Evolutionary conservation across 2,113 vertebrate species (phyloP).

Genomic region (Corvus hawaiiensis): DNA sequence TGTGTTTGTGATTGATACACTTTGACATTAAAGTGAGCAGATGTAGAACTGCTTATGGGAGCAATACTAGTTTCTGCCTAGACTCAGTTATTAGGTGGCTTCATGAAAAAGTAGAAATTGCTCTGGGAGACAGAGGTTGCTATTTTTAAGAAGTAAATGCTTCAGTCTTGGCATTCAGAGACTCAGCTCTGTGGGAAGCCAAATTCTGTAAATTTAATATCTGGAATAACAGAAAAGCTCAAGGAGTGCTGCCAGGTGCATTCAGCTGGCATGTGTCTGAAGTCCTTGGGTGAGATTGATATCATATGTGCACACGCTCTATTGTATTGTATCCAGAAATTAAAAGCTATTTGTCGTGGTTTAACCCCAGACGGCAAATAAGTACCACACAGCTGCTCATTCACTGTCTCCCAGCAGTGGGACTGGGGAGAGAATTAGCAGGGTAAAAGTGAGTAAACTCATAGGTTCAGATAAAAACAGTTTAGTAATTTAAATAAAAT

Average conservation of each 20-base stretch:
- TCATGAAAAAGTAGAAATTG: not conserved
- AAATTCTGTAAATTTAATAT: conserved; percentile 25
- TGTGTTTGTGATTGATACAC: not conserved
- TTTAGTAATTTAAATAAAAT: not conserved
- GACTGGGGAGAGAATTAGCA: not conserved
- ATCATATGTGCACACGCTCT: not conserved
- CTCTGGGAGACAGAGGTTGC: not conserved
- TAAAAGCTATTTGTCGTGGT: not conserved
- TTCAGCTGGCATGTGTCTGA: not conserved
- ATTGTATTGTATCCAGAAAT: not conserved
- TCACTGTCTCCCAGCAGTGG: not conserved
- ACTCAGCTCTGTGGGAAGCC: not conserved
- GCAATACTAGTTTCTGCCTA: not conserved
- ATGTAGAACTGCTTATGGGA: not conserved
- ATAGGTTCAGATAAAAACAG: not conserved
- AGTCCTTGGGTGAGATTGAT: not conserved
- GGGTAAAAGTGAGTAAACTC: not conserved
- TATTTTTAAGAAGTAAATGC: conserved; percentile 35
- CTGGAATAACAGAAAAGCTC: not conserved
- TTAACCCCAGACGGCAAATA: not conserved
- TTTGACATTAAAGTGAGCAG: not conserved
- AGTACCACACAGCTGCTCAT: not conserved
- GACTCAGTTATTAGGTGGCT: conserved; percentile 3
- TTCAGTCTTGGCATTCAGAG: conserved; percentile 17
- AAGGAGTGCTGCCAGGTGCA: conserved; percentile 18